These are phyloP conservation scores for Catocala fraxini DNA, from an alignment of 2,888 invertebrate species.

Conservation along the genomic window DNA sequence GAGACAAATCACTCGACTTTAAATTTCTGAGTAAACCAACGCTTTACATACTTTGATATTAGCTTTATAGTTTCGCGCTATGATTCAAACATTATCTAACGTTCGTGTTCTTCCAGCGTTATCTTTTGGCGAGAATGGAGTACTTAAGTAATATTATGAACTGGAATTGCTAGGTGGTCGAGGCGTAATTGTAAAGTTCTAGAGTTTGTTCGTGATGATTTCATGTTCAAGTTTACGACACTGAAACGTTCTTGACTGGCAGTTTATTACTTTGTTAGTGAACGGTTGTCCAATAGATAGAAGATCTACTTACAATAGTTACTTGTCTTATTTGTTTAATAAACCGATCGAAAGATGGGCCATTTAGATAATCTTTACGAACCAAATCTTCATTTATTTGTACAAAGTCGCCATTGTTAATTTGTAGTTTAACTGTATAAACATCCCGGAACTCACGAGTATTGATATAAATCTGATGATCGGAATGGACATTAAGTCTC, in stretches of 20 bases:
- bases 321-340: not conserved
- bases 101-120: too few relatives aligned
- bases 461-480: constrained; percentile 68
- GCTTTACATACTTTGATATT: constrained; percentile 3
- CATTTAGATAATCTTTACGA: not conserved
- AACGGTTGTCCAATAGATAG: not conserved
- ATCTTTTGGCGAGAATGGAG: too few relatives aligned
- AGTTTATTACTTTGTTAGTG: constrained; percentile 11
- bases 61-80: not conserved
- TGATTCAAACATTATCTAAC: not conserved
- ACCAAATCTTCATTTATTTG: constrained; percentile 49
- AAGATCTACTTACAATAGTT: not conserved
- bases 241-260: constrained; percentile 7
- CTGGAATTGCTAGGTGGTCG: not conserved
- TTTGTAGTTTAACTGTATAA: constrained; percentile 35
- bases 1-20: constrained; percentile 61
- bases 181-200: constrained; percentile 2
- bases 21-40: constrained; percentile 41
- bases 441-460: constrained; percentile 68
- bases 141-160: not conserved
- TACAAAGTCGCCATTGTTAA: constrained; percentile 68
- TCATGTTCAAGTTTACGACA: constrained; percentile 8
- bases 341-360: constrained; percentile 5
- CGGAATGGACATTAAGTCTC: constrained; percentile 69
- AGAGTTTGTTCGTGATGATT: constrained; percentile 8